Evolutionary conservation across 2,797 vertebrate species (phyloP).

Genomic region (Sebastolobus altivelis): DNA sequence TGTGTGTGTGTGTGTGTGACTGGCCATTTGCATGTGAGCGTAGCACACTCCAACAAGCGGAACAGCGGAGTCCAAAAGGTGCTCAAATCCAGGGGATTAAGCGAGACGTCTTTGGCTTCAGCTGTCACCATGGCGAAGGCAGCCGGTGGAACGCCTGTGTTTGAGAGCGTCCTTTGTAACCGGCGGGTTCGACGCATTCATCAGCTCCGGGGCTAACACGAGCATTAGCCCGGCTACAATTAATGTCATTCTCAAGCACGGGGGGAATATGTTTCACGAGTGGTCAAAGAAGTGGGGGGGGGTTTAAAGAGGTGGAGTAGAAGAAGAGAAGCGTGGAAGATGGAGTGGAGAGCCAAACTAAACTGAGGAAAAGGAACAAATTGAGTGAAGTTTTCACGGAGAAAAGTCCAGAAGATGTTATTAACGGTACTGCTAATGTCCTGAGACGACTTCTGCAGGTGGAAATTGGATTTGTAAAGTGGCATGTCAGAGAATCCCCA

Average conservation of each 20-base stretch:
- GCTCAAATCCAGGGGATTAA: conserved; percentile 75
- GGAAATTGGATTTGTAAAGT: neutral
- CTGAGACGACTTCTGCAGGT: neutral
- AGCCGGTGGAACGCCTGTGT: conserved; percentile 68
- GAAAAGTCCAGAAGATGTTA: neutral
- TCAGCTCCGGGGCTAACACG: conserved; percentile 43
- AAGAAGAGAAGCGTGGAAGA: conserved; percentile 9
- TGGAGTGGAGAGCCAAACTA: neutral
- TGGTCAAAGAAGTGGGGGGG: conserved; percentile 21
- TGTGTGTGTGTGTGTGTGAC: conserved; percentile 34
- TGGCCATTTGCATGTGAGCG: conserved; percentile 52
- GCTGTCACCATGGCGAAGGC: conserved; percentile 82
- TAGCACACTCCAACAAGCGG: conserved; percentile 45
- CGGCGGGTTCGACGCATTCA: conserved; percentile 62
- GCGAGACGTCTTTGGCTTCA: conserved; percentile 75
- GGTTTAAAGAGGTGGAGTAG: conserved; percentile 7
- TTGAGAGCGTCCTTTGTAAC: conserved; percentile 56
- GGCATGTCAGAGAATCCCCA: neutral
- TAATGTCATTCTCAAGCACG: conserved; percentile 53
- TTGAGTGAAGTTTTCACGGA: neutral
- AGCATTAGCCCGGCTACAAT: conserved; percentile 55
- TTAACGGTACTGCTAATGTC: neutral
- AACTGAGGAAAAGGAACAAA: neutral
- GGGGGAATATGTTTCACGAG: conserved; percentile 27
- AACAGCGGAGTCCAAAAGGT: conserved; percentile 64